These are phyloP conservation scores for Micrasema longulum DNA, from an alignment of 1,140 invertebrate species.

Conservation along the genomic window DNA sequence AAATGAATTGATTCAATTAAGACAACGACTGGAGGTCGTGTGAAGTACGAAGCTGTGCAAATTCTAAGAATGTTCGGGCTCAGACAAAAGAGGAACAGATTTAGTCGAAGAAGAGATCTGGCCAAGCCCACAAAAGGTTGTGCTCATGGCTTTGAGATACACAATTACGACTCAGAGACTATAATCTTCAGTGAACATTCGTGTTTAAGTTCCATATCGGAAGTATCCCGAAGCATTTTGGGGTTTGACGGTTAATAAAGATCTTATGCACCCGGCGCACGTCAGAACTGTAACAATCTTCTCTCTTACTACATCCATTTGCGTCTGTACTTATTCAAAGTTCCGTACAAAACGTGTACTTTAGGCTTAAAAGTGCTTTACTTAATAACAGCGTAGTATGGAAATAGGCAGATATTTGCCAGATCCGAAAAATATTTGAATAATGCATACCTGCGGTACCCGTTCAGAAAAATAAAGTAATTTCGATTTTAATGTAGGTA, in stretches of 20 bases:
- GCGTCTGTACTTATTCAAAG: no score
- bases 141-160: background rate
- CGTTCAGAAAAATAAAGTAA: no score
- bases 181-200: constrained; percentile 5
- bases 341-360: no score
- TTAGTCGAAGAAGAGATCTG: background rate
- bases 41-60: constrained; percentile 25
- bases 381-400: no score
- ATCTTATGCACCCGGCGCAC: constrained; percentile 8
- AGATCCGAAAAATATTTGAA: no score
- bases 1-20: constrained; percentile 35
- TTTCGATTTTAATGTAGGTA: no score
- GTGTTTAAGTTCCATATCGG: constrained; percentile 17
- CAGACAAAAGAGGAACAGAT: no score
- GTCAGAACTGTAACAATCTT: background rate
- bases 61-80: background rate
- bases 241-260: constrained; percentile 16
- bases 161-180: no score
- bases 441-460: no score
- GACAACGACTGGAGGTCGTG: background rate
- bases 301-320: no score
- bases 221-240: background rate
- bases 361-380: no score
- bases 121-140: background rate
- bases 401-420: no score